Conservation (phyloP, 1,140 invertebrate species). For the Macrostomum lignano region DNA sequence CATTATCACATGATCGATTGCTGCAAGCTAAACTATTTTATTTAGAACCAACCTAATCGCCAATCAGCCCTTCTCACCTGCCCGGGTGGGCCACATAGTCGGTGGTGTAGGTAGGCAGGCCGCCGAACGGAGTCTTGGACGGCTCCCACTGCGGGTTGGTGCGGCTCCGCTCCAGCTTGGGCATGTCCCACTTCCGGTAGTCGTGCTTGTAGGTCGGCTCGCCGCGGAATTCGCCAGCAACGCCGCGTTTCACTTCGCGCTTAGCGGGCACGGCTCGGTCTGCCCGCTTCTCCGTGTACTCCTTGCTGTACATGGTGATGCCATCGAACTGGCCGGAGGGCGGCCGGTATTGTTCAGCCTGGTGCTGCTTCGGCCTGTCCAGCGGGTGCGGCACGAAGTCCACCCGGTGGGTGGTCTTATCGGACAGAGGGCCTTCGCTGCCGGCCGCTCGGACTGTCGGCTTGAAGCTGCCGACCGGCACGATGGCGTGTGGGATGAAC, state of each 20-base stretch:
- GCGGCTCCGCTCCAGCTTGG: slow-evolving; percentile 8
- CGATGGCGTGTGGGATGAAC: slow-evolving; percentile 15
- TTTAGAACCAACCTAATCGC: too few relatives aligned
- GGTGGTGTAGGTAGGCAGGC: slow-evolving; percentile 16
- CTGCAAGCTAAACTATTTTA: too few relatives aligned
- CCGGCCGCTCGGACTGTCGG: slow-evolving; percentile 11
- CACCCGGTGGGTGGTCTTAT: slow-evolving; percentile 18
- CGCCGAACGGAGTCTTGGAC: slow-evolving; percentile 16
- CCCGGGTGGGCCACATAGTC: slow-evolving; percentile 17
- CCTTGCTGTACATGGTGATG: not conserved
- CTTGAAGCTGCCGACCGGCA: slow-evolving; percentile 11
- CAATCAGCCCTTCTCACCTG: too few relatives aligned
- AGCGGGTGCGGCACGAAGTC: slow-evolving; percentile 20
- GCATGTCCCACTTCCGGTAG: slow-evolving; percentile 21
- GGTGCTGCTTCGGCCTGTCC: slow-evolving; percentile 12
- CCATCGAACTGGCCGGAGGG: slow-evolving; percentile 13
- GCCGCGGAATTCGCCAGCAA: slow-evolving; percentile 22
- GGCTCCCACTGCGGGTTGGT: slow-evolving; percentile 13
- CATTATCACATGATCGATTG: too few relatives aligned
- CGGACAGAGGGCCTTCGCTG: slow-evolving; percentile 12
- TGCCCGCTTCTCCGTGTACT: slow-evolving; percentile 15
- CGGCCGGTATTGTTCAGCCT: slow-evolving; percentile 14
- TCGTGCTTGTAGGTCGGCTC: slow-evolving; percentile 28
- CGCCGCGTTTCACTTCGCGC: slow-evolving; percentile 12
- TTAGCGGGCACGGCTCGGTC: slow-evolving; percentile 14